phyloP scores from a whole-genome alignment of 35 echinoderm and acorn worm genomes.

The Lytechinus variegatus region DNA sequence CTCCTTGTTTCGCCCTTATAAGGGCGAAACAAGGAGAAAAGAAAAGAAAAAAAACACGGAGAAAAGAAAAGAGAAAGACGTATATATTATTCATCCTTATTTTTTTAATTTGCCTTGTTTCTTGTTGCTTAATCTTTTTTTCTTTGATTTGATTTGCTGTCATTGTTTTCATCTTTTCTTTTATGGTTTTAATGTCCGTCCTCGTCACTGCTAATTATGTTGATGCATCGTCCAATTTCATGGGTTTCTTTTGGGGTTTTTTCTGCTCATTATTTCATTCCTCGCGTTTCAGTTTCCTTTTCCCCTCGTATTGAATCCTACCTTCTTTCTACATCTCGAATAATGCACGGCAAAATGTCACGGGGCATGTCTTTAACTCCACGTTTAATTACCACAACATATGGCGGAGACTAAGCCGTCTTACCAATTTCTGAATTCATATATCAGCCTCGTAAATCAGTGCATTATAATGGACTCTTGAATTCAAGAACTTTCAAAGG shows the following conservation, averaged over 20 bases:
- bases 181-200: not conserved
- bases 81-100: too few relatives aligned
- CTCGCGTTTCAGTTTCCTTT: too few relatives aligned
- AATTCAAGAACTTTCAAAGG: not conserved
- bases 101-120: not conserved
- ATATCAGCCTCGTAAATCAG: not conserved
- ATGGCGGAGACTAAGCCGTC: not conserved
- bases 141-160: not conserved
- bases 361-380: not conserved
- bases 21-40: too few relatives aligned
- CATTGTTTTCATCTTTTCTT: not conserved
- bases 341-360: not conserved
- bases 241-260: too few relatives aligned
- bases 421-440: not conserved
- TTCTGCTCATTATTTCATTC: too few relatives aligned
- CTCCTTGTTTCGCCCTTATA: too few relatives aligned
- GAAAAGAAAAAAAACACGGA: too few relatives aligned
- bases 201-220: not conserved
- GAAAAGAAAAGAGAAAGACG: too few relatives aligned
- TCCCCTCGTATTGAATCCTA: not conserved
- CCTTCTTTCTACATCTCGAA: not conserved
- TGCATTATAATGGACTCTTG: conserved; percentile 17
- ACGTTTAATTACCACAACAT: conserved; percentile 5
- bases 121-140: not conserved
- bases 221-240: too few relatives aligned